These are phyloP conservation scores for Scytalopus superciliaris DNA, from an alignment of 2,113 vertebrate species.

Conservation along the genomic window DNA sequence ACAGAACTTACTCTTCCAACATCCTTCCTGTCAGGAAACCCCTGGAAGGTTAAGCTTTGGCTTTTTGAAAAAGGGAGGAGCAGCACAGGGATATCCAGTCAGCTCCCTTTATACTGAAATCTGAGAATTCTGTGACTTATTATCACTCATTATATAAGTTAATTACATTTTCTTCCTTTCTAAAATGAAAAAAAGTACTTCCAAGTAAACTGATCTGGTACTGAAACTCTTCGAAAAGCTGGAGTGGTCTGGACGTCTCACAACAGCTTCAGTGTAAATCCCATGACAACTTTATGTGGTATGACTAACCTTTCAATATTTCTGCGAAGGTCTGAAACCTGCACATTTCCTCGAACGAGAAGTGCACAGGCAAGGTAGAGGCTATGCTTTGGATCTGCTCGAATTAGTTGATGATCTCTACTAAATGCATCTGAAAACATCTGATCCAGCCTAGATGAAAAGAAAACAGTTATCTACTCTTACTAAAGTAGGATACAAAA, in stretches of 20 bases:
- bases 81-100: background rate
- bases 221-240: background rate
- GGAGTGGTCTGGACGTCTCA: background rate
- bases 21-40: background rate
- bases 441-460: conserved; percentile 86
- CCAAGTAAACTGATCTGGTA: background rate
- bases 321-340: conserved; percentile 93
- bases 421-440: conserved; percentile 98
- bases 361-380: conserved; percentile 94
- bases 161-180: background rate
- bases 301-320: conserved; percentile 91
- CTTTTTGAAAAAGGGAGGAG: background rate
- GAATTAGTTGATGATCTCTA: conserved; percentile 92
- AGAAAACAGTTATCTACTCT: background rate
- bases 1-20: background rate
- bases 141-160: background rate
- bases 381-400: conserved; percentile 86
- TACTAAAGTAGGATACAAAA: background rate
- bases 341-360: conserved; percentile 90
- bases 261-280: background rate
- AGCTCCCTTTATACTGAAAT: background rate
- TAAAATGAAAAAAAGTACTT: background rate
- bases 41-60: background rate
- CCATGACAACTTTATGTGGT: background rate
- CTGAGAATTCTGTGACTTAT: background rate